Percentiles rank a stretch among this genome's conserved stretches.
phyloP scores from a whole-genome alignment of 2,113 vertebrate genomes.

The Sphaerodactylus townsendi region DNA sequence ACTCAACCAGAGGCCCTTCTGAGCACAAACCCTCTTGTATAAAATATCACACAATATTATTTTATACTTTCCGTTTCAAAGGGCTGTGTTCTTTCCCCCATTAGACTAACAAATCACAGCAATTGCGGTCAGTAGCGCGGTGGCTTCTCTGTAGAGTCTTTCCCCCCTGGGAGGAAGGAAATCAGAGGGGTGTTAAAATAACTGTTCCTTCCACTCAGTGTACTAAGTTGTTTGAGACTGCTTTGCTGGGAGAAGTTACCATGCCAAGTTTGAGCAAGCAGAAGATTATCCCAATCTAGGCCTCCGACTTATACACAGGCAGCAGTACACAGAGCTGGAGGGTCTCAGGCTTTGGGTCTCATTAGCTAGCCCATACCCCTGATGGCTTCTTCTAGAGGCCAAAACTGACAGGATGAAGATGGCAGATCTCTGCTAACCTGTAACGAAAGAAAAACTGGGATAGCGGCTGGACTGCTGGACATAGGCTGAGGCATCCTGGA shows the following conservation, averaged over 20 bases:
- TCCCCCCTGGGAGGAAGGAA: slow-evolving; percentile 65
- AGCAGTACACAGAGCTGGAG: too few relatives aligned
- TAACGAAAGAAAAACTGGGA: too few relatives aligned
- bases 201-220: slow-evolving; percentile 47
- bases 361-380: too few relatives aligned
- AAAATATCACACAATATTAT: slow-evolving; percentile 64
- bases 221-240: slow-evolving; percentile 42
- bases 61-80: slow-evolving; percentile 59
- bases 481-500: too few relatives aligned
- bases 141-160: slow-evolving; percentile 63
- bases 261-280: slow-evolving; percentile 32
- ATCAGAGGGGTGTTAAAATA: slow-evolving; percentile 71
- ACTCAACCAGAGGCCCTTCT: slow-evolving; percentile 43
- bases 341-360: too few relatives aligned
- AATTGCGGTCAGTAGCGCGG: slow-evolving; percentile 68
- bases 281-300: background rate
- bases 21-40: slow-evolving; percentile 52
- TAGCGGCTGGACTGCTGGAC: too few relatives aligned
- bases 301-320: too few relatives aligned
- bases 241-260: slow-evolving; percentile 51
- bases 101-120: slow-evolving; percentile 74
- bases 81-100: slow-evolving; percentile 59
- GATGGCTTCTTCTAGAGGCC: too few relatives aligned
- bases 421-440: too few relatives aligned
- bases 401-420: too few relatives aligned